Evolutionary conservation across 2,888 invertebrate species (phyloP), one percentile per base, ranked within the genome.

Genomic region (Helobdella robusta): DNA sequence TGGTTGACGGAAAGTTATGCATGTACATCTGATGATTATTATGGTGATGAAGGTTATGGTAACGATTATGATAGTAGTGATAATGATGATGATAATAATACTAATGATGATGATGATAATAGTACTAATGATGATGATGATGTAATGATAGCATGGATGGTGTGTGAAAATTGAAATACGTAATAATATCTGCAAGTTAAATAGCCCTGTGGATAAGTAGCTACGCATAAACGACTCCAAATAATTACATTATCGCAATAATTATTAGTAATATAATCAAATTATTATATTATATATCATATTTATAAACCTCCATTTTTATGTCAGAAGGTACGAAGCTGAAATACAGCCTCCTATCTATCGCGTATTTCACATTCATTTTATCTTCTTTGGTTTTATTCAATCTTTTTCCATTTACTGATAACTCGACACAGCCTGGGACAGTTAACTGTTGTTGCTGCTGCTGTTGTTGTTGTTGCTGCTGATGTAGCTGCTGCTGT

Each of bases 381-480:
- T 20, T 62, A 15, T 62, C 48, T 32, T 62, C 62, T 48, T 62
- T 62, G 4, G 28, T 62, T 18, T 50, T 35, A 34, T 62, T 62
- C n/a, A 62, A 50, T n/a, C 62, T 62, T 18, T 44, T 62, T 15
- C 62, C 62, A n/a, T 28, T 28, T 11, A n/a, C 46, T 11, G 15
- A n/a, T 15, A 62, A 44, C 18, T 28, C 18, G 18, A 62, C 30
- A 23, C 36, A 28, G 6, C 46, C 62, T 18, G 62, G 62, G 18
- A 62, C 50, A 8, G 25, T 28, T 4, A 11, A n/a, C 4, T 54
- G 4, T 11, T 32, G 3, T 4, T 54, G 30, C n/a, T 54, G 25
- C 30, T 54, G 44, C 11, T 40, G 44, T 40, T 11, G 44, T 40
- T 11, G 44, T 40, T 40, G 44, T 11, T 40, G 44, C 44, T 15